A percentile compares a stretch with the other conserved stretches of the same genome.
Evolutionary conservation across 2,113 vertebrate genomes (phyloP).

Genomic region (Syngnathus typhle): DNA sequence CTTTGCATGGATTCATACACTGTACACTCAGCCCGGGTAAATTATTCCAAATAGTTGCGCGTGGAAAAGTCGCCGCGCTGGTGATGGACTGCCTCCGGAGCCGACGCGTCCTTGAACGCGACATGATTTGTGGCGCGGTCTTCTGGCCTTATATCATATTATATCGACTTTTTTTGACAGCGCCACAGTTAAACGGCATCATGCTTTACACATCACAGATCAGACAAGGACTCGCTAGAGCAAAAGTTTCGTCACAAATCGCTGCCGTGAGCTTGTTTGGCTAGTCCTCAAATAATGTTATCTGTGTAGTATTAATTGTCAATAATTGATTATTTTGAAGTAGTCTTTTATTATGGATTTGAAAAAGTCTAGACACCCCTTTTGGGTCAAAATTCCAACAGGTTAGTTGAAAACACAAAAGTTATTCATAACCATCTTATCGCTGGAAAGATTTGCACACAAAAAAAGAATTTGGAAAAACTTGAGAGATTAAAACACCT

Average conservation of each 20-base stretch:
- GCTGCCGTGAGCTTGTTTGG: not conserved
- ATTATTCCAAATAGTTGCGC: slow-evolving; percentile 19
- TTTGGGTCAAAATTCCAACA: no score
- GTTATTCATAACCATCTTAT: no score
- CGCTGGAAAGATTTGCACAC: no score
- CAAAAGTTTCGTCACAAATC: not conserved
- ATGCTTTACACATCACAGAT: slow-evolving; percentile 5
- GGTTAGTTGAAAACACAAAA: no score
- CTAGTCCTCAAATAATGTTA: not conserved
- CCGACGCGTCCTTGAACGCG: slow-evolving; percentile 9
- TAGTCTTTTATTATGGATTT: no score
- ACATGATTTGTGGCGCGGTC: not conserved
- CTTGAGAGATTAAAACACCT: not conserved
- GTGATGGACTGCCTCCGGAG: slow-evolving; percentile 10
- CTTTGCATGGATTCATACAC: slow-evolving; percentile 31
- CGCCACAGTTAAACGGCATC: not conserved
- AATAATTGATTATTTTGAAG: no score
- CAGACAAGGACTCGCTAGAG: not conserved
- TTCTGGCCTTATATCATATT: slow-evolving; percentile 1
- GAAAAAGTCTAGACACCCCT: no score
- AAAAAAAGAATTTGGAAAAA: no score
- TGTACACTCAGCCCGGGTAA: slow-evolving; percentile 5
- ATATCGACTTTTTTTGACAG: not conserved
- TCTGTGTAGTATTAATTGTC: no score
- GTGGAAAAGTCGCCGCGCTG: not conserved